Base-by-base conservation (phyloP, 2,888 invertebrate genomes). In the Prostheceraeus crozeri region DNA sequence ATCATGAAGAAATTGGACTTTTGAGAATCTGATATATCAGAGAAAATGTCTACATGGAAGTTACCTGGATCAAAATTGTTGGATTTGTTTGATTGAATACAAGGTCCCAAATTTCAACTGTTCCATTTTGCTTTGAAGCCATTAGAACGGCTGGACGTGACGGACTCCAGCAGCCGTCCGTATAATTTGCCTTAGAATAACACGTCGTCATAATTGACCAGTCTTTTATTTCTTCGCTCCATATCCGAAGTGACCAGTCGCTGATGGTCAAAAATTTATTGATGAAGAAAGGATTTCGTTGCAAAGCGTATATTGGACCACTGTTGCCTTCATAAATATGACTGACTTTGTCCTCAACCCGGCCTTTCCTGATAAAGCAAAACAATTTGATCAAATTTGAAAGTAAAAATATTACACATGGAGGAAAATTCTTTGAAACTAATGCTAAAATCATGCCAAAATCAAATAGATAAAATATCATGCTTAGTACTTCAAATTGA, bases 191-290 rank as follows among this genome's bases (percentile, higher is more conserved):
- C 57, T 67, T 68, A 65, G 73, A 72, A 61, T 74, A 82, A 81
- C 80, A 80, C 2, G 90, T 90, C 90, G 90, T 91, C 72, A 91
- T 84, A 59, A 93, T 89, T 0, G 89, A 84, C 30, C 89, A 89
- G 72, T 93, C 93, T 57, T 84, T 82, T 69, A 90, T 89, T 74
- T 94, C 93, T 76, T 94, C 93, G 2, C 90, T 87, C 90, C 91
- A 94, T 64, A 93, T 86, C 4, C 76, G 71, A 21, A 89, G 87
- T 3, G 88, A 87, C 89, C 90, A 93, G 75, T 93, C 93, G 0
- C 93, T 93, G 2, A 93, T 84, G 0, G 89, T 88, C 53, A 94
- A 77, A 73, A 94, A 93, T 74, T n/a, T n/a, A n/a, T n/a, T n/a
- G n/a, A n/a, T n/a, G n/a, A n/a, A n/a, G 4, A 86, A 87, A 1